Evolutionary conservation across 1,140 invertebrate genomes (phyloP).

Genomic region (Carcinoscorpius rotundicauda): DNA sequence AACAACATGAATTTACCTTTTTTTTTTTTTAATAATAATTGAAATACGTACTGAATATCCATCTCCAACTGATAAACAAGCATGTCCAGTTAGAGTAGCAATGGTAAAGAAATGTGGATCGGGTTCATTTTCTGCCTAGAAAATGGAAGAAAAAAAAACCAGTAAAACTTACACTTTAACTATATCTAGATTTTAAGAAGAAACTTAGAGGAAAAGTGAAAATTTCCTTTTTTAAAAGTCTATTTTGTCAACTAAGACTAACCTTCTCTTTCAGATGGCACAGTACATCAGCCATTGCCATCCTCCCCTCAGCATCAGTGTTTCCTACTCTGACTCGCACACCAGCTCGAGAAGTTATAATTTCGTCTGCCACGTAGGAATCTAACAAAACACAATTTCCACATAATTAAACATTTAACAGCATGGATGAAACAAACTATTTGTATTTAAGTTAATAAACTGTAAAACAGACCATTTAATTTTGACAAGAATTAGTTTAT

Average conservation of each 20-base stretch:
- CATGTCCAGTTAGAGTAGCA: conserved; percentile 88
- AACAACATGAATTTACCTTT: no score
- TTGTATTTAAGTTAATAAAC: no score
- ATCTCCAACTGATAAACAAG: conserved; percentile 55
- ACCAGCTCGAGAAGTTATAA: conserved; percentile 73
- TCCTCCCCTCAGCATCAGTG: conserved; percentile 89
- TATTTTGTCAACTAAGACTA: conserved; percentile 26
- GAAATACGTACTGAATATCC: conserved; percentile 54
- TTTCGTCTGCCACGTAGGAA: conserved; percentile 80
- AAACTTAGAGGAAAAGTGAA: no score
- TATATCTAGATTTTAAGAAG: no score
- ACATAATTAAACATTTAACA: no score
- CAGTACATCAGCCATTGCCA: conserved; percentile 89
- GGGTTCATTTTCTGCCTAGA: conserved; percentile 38
- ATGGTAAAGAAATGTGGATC: conserved; percentile 86
- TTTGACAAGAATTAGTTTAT: no score
- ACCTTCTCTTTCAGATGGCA: conserved; percentile 49
- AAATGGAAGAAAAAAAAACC: no score
- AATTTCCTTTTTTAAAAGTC: no score
- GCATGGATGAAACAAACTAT: no score
- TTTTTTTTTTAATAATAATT: not conserved
- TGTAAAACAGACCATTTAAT: no score
- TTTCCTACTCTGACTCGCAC: conserved; percentile 67
- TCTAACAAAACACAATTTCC: conserved; percentile 41
- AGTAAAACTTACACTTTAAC: no score